phyloP scores from a whole-genome alignment of 30 jellyfish, hydroid and myxozoan species.

The Mastigias papua region DNA sequence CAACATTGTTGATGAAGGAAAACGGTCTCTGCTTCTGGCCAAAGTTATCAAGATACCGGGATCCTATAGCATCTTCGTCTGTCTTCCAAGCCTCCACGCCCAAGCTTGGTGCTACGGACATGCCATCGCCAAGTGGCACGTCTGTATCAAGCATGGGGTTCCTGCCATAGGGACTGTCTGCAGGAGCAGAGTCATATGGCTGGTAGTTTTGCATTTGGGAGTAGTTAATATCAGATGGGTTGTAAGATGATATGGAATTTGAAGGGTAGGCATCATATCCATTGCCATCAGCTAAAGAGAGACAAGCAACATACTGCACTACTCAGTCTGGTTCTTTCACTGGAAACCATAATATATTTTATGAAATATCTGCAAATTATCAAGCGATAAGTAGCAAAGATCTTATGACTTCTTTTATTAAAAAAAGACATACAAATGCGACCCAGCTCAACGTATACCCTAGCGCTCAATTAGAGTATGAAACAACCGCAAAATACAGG shows the following conservation, averaged over 20 bases:
- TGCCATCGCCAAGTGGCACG: slow-evolving; percentile 40
- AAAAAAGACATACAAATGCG: too few species aligned
- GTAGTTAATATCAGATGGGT: not conserved
- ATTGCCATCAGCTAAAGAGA: slow-evolving; percentile 9
- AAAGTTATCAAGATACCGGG: not conserved
- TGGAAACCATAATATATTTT: too few species aligned
- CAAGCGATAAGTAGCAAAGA: too few species aligned
- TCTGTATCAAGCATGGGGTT: not conserved
- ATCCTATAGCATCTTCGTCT: slow-evolving; percentile 10
- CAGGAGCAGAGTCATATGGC: slow-evolving; percentile 11
- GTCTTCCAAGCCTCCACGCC: slow-evolving; percentile 24
- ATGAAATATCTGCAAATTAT: too few species aligned
- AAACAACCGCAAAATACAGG: too few species aligned
- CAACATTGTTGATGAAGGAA: not conserved
- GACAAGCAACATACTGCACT: too few species aligned
- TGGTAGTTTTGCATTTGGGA: not conserved
- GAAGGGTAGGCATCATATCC: slow-evolving; percentile 6
- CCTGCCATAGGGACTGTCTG: not conserved
- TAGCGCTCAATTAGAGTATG: too few species aligned
- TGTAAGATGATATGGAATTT: not conserved
- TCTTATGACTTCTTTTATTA: too few species aligned
- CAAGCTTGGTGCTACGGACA: slow-evolving; percentile 12
- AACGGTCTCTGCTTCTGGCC: not conserved
- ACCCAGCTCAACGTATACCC: too few species aligned
- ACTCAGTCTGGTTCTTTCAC: too few species aligned